Conservation (phyloP, 2,113 vertebrate genomes). For the Phoenicopterus ruber region DNA sequence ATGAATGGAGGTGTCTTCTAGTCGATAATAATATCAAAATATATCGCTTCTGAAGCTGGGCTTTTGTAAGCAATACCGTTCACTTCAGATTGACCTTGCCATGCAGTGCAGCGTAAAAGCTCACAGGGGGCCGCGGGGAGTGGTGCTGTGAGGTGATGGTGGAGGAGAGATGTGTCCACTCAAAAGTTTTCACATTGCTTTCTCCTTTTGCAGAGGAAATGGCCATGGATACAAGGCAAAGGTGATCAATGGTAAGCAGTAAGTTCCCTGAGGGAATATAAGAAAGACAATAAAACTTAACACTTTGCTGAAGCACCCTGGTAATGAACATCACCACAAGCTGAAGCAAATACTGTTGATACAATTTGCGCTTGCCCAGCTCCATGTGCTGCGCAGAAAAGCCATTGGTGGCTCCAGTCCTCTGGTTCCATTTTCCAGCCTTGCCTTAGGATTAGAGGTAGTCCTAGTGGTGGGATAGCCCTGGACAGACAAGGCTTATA, state of each 20-base stretch:
- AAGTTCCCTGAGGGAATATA: neutral
- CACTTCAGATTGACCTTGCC: neutral
- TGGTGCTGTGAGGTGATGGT: neutral
- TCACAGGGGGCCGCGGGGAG: neutral
- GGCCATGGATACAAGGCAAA: neutral
- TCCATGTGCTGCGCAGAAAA: neutral
- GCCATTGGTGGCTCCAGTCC: neutral
- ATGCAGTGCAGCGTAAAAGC: neutral
- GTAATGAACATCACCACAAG: neutral
- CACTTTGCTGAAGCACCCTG: neutral
- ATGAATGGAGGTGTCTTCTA: neutral
- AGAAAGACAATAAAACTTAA: neutral
- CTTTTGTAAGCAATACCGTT: neutral
- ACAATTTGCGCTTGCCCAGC: fast-evolving
- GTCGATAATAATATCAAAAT: neutral
- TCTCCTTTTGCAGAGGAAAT: neutral
- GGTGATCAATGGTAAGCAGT: neutral
- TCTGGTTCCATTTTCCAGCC: neutral
- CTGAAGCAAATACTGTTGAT: neutral
- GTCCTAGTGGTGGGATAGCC: neutral
- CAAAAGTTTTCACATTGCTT: neutral
- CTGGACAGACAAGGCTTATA: neutral
- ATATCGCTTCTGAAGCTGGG: neutral
- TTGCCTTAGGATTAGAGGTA: neutral
- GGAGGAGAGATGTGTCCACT: neutral